Conservation (phyloP, 2,113 vertebrate genomes). For the Paradisaea rubra region DNA sequence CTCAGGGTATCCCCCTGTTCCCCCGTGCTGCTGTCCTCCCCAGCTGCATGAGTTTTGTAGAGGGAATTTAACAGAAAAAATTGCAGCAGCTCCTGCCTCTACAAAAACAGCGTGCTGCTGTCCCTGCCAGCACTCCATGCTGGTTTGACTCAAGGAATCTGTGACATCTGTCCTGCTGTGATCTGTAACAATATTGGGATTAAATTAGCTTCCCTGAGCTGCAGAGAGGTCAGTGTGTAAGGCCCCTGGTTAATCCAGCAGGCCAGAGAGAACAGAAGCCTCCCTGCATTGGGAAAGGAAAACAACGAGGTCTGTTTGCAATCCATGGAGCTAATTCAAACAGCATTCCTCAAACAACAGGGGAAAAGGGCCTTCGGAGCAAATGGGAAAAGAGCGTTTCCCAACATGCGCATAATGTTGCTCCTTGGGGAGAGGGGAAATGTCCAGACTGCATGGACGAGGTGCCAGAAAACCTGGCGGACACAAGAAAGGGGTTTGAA, state of each 20-base stretch:
- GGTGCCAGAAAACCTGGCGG: not conserved
- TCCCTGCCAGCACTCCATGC: not conserved
- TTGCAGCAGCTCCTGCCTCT: not conserved
- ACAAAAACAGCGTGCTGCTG: not conserved
- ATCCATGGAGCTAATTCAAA: slow-evolving; percentile 59
- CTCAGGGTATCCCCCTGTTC: not conserved
- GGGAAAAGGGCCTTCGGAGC: slow-evolving; percentile 37
- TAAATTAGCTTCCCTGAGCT: slow-evolving; percentile 60
- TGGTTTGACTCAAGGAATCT: slow-evolving; percentile 51
- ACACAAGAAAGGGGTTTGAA: not conserved
- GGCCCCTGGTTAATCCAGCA: slow-evolving; percentile 56
- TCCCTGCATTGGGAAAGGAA: slow-evolving; percentile 59
- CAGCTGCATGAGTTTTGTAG: not conserved
- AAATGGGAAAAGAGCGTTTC: not conserved
- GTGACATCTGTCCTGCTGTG: slow-evolving; percentile 44
- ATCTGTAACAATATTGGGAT: slow-evolving; percentile 61
- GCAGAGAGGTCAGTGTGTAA: slow-evolving; percentile 53
- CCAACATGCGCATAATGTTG: not conserved
- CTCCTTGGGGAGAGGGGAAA: not conserved
- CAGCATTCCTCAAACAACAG: slow-evolving; percentile 58
- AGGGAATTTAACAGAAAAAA: not conserved
- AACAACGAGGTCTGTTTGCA: slow-evolving; percentile 63
- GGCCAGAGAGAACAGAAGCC: slow-evolving; percentile 57
- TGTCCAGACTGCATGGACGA: not conserved
- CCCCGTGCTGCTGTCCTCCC: not conserved